Conservation (phyloP, 1,140 invertebrate species). For the Nixonia krombeini region DNA sequence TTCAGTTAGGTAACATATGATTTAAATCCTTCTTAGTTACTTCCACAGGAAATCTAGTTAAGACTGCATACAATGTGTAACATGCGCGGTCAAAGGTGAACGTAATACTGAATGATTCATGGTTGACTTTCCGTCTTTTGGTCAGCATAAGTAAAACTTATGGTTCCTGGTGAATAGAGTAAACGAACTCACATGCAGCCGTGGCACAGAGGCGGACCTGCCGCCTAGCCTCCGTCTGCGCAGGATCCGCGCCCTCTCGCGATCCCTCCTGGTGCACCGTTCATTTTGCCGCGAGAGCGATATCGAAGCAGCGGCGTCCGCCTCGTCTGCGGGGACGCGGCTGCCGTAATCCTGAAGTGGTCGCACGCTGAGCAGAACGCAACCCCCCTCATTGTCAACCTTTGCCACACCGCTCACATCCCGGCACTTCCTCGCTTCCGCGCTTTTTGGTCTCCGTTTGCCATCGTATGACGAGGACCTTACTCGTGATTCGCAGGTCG, state of each 20-base stretch:
- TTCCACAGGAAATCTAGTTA: too few species aligned
- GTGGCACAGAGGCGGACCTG: conserved; percentile 65
- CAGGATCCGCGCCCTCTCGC: conserved; percentile 62
- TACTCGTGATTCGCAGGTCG: conserved; percentile 36
- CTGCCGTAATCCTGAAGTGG: conserved; percentile 53
- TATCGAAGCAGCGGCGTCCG: conserved; percentile 11
- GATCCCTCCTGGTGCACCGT: conserved; percentile 62
- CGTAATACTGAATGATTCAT: too few species aligned
- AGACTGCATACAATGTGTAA: too few species aligned
- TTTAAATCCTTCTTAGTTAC: too few species aligned
- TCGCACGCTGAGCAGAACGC: conserved; percentile 60
- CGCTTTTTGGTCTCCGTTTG: conserved; percentile 9
- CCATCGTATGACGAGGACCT: conserved; percentile 43
- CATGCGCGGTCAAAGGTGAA: too few species aligned
- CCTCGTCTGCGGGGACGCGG: conserved; percentile 6
- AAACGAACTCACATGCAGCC: conserved; percentile 62
- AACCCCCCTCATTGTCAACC: conserved; percentile 51
- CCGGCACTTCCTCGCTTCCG: conserved; percentile 4
- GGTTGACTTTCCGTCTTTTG: too few species aligned
- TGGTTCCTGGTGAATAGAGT: too few species aligned
- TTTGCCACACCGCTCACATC: conserved; percentile 37
- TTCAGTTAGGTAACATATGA: too few species aligned
- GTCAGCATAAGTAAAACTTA: too few species aligned
- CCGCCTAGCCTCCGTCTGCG: conserved; percentile 61
- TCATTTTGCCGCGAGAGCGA: conserved; percentile 52